Evolutionary conservation across 2,797 vertebrate genomes (phyloP).

Genomic region (Myotis findleyi): DNA sequence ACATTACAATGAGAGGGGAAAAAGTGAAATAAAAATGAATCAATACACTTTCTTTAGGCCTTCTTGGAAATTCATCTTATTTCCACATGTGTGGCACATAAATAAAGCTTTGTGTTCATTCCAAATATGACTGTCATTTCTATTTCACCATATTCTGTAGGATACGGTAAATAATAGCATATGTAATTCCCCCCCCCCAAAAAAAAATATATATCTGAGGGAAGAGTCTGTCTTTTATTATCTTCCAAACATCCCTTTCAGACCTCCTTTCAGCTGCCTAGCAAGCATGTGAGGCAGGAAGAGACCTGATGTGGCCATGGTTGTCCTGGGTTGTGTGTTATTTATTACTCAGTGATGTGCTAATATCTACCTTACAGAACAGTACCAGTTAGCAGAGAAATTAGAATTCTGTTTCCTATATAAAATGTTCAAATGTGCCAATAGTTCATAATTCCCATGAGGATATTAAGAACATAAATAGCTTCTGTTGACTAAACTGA

Average conservation of each 20-base stretch:
- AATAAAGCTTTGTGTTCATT: constrained; percentile 73
- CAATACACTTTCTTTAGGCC: constrained; percentile 61
- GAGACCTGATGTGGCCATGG: constrained; percentile 18
- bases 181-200: constrained; percentile 52
- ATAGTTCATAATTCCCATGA: background rate
- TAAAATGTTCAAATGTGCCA: background rate
- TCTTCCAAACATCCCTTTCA: constrained; percentile 67
- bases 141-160: constrained; percentile 72
- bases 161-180: constrained; percentile 71
- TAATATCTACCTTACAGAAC: constrained; percentile 41
- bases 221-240: constrained; percentile 63
- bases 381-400: background rate
- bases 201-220: background rate
- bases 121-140: constrained; percentile 61
- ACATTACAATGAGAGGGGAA: constrained; percentile 37
- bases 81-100: constrained; percentile 78
- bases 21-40: constrained; percentile 68
- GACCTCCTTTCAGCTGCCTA: constrained; percentile 50
- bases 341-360: constrained; percentile 33
- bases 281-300: constrained; percentile 13
- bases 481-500: background rate
- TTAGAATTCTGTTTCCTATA: constrained; percentile 1
- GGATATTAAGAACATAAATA: background rate
- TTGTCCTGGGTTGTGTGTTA: background rate
- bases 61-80: constrained; percentile 73